Percentiles rank a stretch among this genome's conserved stretches.
These are phyloP conservation scores for Diaperis boleti DNA, from an alignment of 2,888 invertebrate genomes.

Conservation along the genomic window DNA sequence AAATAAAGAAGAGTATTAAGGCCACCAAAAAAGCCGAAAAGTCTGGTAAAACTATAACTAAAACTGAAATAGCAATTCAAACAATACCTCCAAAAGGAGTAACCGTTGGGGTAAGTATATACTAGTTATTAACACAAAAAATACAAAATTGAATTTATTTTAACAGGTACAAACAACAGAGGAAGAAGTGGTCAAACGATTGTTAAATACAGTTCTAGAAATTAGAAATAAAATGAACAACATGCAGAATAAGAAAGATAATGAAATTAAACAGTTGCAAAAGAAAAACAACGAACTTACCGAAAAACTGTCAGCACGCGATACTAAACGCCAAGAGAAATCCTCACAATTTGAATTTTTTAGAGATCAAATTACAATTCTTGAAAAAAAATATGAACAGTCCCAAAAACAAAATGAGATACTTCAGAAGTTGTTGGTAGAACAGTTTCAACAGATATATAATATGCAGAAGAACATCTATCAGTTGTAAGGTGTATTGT, in stretches of 20 bases:
- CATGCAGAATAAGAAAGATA: constrained; percentile 27
- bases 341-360: constrained; percentile 23
- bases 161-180: constrained; percentile 37
- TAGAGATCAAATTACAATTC: constrained; percentile 12
- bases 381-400: constrained; percentile 29
- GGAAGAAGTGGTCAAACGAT: constrained; percentile 17
- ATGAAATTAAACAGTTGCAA: constrained; percentile 31
- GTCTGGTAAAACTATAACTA: constrained; percentile 19
- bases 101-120: constrained; percentile 6
- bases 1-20: not conserved
- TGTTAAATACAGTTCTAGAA: constrained; percentile 16
- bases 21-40: constrained; percentile 16
- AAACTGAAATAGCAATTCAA: constrained; percentile 14
- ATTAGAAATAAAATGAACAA: constrained; percentile 33
- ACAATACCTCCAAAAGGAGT: constrained; percentile 4
- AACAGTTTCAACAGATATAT: constrained; percentile 35
- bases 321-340: constrained; percentile 17
- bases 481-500: constrained; percentile 13
- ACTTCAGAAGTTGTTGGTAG: constrained; percentile 23
- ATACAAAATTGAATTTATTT: too few species aligned
- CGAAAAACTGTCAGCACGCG: constrained; percentile 14
- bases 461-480: constrained; percentile 29
- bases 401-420: constrained; percentile 21
- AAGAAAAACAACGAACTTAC: constrained; percentile 21
- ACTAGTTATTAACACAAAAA: too few species aligned